Evolutionary conservation across 2,888 invertebrate species (phyloP).

Genomic region (Copidosoma aretas): DNA sequence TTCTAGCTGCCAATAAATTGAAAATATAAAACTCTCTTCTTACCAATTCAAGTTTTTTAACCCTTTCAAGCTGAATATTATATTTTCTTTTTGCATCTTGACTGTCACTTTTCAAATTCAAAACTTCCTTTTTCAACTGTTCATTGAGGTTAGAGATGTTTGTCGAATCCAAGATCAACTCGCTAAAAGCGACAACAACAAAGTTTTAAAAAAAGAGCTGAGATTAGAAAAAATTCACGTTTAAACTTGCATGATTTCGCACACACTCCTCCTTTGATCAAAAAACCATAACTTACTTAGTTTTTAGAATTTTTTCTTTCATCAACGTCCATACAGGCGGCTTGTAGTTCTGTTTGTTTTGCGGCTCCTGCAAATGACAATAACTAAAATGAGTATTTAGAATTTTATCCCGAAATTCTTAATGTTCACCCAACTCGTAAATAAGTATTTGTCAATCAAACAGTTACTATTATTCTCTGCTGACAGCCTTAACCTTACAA

Average conservation of each 20-base stretch:
- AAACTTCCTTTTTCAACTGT: conserved; percentile 45
- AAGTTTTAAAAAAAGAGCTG: background rate
- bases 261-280: background rate
- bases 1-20: background rate
- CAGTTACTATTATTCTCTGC: too few species aligned
- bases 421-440: too few species aligned
- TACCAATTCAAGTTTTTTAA: conserved; percentile 49
- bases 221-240: background rate
- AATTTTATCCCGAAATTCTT: too few species aligned
- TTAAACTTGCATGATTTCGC: background rate
- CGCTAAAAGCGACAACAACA: conserved; percentile 43
- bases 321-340: conserved; percentile 8
- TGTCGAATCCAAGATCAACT: background rate
- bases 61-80: conserved; percentile 42
- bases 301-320: conserved; percentile 21
- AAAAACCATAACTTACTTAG: conserved; percentile 18
- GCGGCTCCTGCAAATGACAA: too few species aligned
- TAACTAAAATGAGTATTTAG: too few species aligned
- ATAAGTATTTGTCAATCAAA: too few species aligned
- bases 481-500: too few species aligned
- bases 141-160: too few species aligned
- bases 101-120: conserved; percentile 42
- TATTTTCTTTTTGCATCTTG: conserved; percentile 44
- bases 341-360: too few species aligned
- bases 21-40: conserved; percentile 19